phyloP scores from a whole-genome alignment of 2,113 vertebrate species.

The Merops nubicus region DNA sequence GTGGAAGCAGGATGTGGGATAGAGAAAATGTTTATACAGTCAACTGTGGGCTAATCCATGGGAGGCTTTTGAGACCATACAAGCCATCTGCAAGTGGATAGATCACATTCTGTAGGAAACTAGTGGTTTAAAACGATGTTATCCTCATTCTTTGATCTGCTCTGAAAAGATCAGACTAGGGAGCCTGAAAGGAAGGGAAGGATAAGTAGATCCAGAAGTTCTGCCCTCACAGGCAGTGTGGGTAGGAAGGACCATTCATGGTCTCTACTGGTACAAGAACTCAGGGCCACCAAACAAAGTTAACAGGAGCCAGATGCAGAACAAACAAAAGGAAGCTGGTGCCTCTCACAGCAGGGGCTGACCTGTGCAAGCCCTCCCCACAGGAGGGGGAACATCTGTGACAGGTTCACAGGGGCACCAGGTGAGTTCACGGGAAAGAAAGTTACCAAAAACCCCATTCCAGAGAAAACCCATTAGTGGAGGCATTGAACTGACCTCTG shows the following conservation, averaged over 20 bases:
- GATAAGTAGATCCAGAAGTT: not conserved
- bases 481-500: not conserved
- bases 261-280: not conserved
- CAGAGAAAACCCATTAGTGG: not conserved
- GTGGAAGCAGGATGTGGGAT: slow-evolving; percentile 61
- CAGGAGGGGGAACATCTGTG: not conserved
- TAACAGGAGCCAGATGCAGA: not conserved
- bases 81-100: slow-evolving; percentile 31
- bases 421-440: not conserved
- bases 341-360: not conserved
- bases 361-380: too few species aligned
- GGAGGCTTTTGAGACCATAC: slow-evolving; percentile 19
- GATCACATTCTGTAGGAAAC: slow-evolving; percentile 11
- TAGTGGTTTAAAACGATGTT: not conserved
- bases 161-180: not conserved
- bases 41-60: not conserved
- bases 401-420: not conserved
- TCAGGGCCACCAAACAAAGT: not conserved
- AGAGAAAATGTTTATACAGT: slow-evolving; percentile 37
- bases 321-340: not conserved
- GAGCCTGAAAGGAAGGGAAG: not conserved
- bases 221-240: not conserved
- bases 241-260: not conserved
- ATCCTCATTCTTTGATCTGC: not conserved
- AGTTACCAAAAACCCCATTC: not conserved